phyloP scores from a whole-genome alignment of 2,113 vertebrate species.

The Cranoglanis bouderius region DNA sequence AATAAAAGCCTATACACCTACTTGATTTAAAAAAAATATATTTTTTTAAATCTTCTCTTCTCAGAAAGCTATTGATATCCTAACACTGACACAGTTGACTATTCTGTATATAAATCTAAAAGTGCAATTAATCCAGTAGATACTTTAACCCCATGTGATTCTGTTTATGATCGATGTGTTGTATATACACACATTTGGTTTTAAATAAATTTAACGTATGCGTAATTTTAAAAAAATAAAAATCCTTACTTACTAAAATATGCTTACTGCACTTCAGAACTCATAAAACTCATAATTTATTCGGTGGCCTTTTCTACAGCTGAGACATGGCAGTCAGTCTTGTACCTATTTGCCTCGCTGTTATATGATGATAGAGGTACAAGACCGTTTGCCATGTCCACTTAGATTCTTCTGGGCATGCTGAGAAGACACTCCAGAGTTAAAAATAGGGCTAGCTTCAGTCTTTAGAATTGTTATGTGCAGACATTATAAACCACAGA shows the following conservation, averaged over 20 bases:
- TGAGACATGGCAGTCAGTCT: neutral
- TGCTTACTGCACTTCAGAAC: neutral
- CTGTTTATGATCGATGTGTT: neutral
- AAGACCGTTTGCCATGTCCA: slow-evolving; percentile 15
- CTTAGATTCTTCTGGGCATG: slow-evolving; percentile 17
- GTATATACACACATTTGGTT: neutral
- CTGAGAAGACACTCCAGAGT: neutral
- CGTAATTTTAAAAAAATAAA: neutral
- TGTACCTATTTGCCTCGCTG: slow-evolving; percentile 10
- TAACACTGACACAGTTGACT: neutral
- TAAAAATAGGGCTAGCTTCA: neutral
- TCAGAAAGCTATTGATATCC: neutral
- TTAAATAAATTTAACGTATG: neutral
- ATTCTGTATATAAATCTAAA: neutral
- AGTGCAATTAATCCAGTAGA: neutral
- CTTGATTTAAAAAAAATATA: neutral
- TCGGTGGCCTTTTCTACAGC: neutral
- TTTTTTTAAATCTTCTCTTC: neutral
- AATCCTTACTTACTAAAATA: neutral
- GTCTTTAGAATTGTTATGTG: neutral
- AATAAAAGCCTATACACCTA: neutral
- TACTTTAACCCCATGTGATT: neutral
- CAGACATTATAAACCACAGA: neutral
- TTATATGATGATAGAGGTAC: neutral
- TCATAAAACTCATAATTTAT: neutral